phyloP scores from a whole-genome alignment of 2,888 invertebrate species.

The Tortrix viridana region DNA sequence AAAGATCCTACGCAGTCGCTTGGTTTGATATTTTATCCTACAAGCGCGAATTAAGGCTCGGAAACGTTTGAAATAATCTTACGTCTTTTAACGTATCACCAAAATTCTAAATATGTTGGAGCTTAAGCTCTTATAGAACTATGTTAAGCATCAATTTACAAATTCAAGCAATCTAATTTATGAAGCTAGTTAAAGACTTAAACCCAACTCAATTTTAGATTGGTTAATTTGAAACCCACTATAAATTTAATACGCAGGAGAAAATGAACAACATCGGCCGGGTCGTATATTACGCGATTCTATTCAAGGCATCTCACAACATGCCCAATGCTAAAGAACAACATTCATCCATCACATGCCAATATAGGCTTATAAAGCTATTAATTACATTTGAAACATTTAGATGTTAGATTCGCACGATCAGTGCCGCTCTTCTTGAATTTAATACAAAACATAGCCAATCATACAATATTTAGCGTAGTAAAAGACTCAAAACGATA shows the following conservation, averaged over 20 bases:
- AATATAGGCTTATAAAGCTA: constrained; percentile 39
- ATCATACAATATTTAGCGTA: too few species aligned
- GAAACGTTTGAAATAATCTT: too few species aligned
- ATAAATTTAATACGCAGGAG: constrained; percentile 52
- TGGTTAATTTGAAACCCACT: constrained; percentile 36
- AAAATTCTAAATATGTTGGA: too few species aligned
- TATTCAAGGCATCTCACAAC: constrained; percentile 60
- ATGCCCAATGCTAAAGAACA: constrained; percentile 54
- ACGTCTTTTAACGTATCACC: too few species aligned
- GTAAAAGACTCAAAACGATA: too few species aligned
- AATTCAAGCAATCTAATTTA: not conserved
- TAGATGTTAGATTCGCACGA: constrained; percentile 11
- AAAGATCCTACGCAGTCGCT: too few species aligned
- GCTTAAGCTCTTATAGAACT: too few species aligned
- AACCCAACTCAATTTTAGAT: not conserved
- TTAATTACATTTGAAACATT: constrained; percentile 30
- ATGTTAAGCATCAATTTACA: constrained; percentile 32
- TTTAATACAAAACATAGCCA: too few species aligned
- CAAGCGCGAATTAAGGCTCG: too few species aligned
- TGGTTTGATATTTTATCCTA: too few species aligned
- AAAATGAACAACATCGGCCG: constrained; percentile 46
- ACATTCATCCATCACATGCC: constrained; percentile 51
- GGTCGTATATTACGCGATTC: constrained; percentile 50
- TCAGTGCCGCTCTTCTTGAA: not conserved
- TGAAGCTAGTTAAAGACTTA: not conserved